A percentile compares a stretch with the other conserved stretches of the same genome.
Conservation (phyloP, 2,888 invertebrate genomes). For the Hybos culiciformis region DNA sequence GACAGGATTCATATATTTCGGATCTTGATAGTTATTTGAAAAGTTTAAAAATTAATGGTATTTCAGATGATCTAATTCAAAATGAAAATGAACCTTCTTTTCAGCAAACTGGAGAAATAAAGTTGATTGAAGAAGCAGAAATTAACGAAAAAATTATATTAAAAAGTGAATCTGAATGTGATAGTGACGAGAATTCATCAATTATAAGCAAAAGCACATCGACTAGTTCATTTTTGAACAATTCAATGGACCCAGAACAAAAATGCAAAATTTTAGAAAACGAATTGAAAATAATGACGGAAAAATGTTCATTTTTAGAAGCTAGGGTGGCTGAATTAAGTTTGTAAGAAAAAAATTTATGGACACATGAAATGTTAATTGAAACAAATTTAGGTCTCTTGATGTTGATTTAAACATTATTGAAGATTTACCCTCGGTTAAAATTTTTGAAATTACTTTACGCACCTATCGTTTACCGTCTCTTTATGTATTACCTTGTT, state of each 20-base stretch:
- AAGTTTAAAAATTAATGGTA: background rate
- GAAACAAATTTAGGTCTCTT: no score
- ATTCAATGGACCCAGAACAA: background rate
- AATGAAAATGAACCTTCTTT: background rate
- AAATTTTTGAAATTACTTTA: no score
- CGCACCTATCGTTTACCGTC: no score
- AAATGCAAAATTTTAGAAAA: constrained; percentile 19
- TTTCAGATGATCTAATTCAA: background rate
- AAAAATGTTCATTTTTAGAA: constrained; percentile 28
- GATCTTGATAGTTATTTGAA: background rate
- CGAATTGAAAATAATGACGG: constrained; percentile 24
- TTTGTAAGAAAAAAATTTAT: constrained; percentile 16
- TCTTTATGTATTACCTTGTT: no score
- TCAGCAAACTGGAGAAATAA: no score
- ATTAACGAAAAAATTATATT: constrained; percentile 19
- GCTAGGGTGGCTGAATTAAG: constrained; percentile 30
- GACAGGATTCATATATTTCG: background rate
- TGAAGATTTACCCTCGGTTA: no score
- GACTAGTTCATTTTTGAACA: background rate
- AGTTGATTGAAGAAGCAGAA: constrained; percentile 13
- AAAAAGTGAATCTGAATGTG: constrained; percentile 25
- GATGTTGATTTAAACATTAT: no score
- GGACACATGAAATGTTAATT: no score
- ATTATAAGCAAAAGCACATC: constrained; percentile 24
- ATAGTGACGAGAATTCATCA: no score